Evolutionary conservation across 2,888 invertebrate genomes (phyloP).

Genomic region (Agrotis segetum): DNA sequence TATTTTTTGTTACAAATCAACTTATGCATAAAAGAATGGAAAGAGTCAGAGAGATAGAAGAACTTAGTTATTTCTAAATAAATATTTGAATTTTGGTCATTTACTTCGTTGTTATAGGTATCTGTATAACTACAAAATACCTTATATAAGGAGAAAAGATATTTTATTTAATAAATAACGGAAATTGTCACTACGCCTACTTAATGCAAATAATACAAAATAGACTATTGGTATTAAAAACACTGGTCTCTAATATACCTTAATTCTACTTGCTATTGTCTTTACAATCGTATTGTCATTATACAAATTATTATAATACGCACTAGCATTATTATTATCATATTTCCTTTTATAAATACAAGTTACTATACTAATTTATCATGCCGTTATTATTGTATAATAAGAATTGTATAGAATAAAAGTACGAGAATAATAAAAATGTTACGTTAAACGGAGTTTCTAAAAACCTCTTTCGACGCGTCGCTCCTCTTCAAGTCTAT

Average conservation of each 20-base stretch:
- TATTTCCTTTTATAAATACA: constrained; percentile 57
- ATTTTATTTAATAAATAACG: not conserved
- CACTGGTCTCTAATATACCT: constrained; percentile 78
- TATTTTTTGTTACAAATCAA: not conserved
- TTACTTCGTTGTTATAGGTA: constrained; percentile 59
- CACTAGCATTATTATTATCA: constrained; percentile 59
- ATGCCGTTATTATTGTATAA: constrained; percentile 59
- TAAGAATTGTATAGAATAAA: constrained; percentile 62
- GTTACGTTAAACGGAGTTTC: constrained; percentile 56
- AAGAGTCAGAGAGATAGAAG: not conserved
- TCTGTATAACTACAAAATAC: constrained; percentile 21
- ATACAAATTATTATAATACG: constrained; percentile 66
- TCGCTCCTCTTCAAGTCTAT: constrained; percentile 54
- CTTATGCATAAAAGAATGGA: not conserved
- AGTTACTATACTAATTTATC: constrained; percentile 44
- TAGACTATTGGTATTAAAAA: constrained; percentile 58
- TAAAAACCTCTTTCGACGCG: constrained; percentile 42
- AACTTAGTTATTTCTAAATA: constrained; percentile 2
- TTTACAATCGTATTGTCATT: constrained; percentile 79
- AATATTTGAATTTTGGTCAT: constrained; percentile 48
- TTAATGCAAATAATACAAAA: constrained; percentile 39
- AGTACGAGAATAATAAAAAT: constrained; percentile 61
- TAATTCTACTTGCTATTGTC: constrained; percentile 77
- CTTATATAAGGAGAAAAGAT: constrained; percentile 1
- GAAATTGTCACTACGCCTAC: not conserved